Evolutionary conservation across 2,797 vertebrate genomes (phyloP).

Genomic region (Serranus cabrilla): DNA sequence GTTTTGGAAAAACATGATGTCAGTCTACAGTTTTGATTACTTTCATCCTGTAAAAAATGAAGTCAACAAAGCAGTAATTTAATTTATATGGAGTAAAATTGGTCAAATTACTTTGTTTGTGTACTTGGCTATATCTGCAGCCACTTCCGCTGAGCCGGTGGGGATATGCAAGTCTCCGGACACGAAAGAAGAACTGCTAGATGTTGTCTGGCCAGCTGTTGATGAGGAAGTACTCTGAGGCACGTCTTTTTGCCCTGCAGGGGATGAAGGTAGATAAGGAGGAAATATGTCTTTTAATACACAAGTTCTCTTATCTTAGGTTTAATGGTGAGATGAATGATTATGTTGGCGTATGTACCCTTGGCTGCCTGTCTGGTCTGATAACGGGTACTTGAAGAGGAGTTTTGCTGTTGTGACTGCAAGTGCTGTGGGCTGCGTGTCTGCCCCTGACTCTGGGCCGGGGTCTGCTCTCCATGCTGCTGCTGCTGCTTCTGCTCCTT

Average conservation of each 20-base stretch:
- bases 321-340: not conserved
- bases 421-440: constrained; percentile 73
- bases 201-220: constrained; percentile 87
- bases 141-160: constrained; percentile 95
- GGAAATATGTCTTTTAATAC: not conserved
- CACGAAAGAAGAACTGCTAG: constrained; percentile 81
- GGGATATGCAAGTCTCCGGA: constrained; percentile 92
- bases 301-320: not conserved
- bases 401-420: constrained; percentile 84
- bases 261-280: constrained; percentile 25
- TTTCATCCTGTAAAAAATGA: constrained; percentile 4
- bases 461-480: constrained; percentile 57
- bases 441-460: constrained; percentile 55
- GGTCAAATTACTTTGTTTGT: constrained; percentile 93
- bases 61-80: not conserved
- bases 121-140: constrained; percentile 98
- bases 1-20: constrained; percentile 36
- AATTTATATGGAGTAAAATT: not conserved
- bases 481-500: constrained; percentile 93
- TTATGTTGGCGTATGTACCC: constrained; percentile 83
- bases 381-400: constrained; percentile 94
- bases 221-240: constrained; percentile 90
- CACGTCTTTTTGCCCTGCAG: constrained; percentile 93
- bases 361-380: constrained; percentile 98
- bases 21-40: not conserved